phyloP scores from a whole-genome alignment of 2,113 vertebrate genomes.

The Bombycilla garrulus region DNA sequence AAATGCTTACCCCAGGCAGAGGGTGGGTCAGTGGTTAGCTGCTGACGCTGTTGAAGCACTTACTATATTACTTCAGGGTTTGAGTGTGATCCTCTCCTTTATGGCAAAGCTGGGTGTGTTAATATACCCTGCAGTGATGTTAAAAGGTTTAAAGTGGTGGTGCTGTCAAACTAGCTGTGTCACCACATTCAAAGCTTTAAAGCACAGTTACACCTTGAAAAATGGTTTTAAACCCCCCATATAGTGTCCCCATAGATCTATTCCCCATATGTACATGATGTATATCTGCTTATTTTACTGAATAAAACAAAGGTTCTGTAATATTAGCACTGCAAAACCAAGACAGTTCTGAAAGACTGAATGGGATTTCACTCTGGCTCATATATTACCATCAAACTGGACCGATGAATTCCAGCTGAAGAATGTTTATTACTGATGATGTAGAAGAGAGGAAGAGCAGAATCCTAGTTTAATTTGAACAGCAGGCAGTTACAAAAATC shows the following conservation, averaged over 20 bases:
- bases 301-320: not conserved
- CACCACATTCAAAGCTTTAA: constrained; percentile 5
- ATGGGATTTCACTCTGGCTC: not conserved
- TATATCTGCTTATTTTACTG: not conserved
- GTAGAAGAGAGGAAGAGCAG: not conserved
- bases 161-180: constrained; percentile 15
- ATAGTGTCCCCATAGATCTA: too few species aligned
- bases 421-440: not conserved
- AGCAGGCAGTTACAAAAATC: not conserved
- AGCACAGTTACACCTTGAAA: not conserved
- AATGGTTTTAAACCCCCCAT: not conserved
- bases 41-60: not conserved
- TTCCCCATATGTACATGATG: not conserved
- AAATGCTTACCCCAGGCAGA: not conserved
- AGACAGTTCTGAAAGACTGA: not conserved
- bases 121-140: not conserved
- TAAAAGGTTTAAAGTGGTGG: constrained; percentile 5
- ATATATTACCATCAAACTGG: not conserved
- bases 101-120: not conserved
- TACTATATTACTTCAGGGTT: not conserved
- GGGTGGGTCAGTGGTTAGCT: not conserved
- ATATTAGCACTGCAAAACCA: not conserved
- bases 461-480: not conserved
- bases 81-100: not conserved
- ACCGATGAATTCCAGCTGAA: not conserved